phyloP scores from a whole-genome alignment of 2,113 vertebrate species.

The Embiotoca jacksoni region DNA sequence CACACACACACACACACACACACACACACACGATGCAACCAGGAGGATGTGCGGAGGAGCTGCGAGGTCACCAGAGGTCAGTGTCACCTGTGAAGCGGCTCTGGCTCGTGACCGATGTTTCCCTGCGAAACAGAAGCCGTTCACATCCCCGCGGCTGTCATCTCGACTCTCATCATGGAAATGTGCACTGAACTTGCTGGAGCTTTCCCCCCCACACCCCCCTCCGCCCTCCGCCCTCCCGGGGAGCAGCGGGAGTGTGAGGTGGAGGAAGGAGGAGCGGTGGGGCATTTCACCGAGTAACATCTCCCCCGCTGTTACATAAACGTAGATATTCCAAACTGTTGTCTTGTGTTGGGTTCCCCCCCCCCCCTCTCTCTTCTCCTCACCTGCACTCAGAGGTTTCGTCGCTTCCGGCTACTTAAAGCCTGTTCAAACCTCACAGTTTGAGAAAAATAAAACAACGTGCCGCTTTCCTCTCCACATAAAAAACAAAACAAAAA shows the following conservation, averaged over 20 bases:
- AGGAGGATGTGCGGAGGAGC: constrained; percentile 25
- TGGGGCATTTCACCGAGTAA: not conserved
- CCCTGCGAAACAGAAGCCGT: constrained; percentile 53
- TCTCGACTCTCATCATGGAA: constrained; percentile 59
- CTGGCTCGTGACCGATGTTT: constrained; percentile 57
- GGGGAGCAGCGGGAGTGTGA: not conserved
- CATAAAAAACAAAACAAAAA: too few relatives aligned
- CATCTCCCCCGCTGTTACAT: too few relatives aligned
- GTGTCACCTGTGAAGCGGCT: constrained; percentile 52
- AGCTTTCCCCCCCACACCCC: not conserved
- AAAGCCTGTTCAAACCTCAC: too few relatives aligned
- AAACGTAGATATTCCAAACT: too few relatives aligned
- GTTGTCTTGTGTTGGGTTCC: too few relatives aligned
- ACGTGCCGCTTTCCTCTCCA: too few relatives aligned
- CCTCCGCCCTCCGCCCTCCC: not conserved
- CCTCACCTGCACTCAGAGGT: too few relatives aligned
- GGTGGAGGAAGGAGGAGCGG: not conserved
- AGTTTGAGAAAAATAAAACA: too few relatives aligned
- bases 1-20: not conserved
- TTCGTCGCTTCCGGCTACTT: too few relatives aligned
- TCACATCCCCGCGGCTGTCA: constrained; percentile 53
- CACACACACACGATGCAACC: not conserved
- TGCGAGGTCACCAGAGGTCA: constrained; percentile 41
- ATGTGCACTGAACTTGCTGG: constrained; percentile 54
- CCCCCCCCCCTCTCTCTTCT: too few relatives aligned